Evolutionary conservation across 1,140 invertebrate species (phyloP).

Genomic region (Spodoptera litura): DNA sequence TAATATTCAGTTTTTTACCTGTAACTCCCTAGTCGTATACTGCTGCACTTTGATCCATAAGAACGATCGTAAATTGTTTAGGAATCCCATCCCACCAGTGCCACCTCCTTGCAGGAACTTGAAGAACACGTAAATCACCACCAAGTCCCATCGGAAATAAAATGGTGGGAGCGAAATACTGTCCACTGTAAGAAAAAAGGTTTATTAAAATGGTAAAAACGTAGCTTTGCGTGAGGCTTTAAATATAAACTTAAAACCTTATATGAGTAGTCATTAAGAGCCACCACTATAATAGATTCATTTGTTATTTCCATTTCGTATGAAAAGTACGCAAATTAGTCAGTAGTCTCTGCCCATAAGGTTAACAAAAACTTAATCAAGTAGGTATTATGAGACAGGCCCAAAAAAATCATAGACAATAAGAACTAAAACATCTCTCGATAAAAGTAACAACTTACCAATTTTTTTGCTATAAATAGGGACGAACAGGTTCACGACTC

Average conservation of each 20-base stretch:
- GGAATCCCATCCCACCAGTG: constrained; percentile 95
- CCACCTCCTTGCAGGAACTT: constrained; percentile 98
- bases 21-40: constrained; percentile 96
- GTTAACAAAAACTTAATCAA: neutral
- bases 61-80: constrained; percentile 96
- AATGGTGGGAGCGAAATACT: constrained; percentile 87
- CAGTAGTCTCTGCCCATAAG: too few relatives aligned
- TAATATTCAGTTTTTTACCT: constrained; percentile 86
- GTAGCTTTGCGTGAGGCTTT: too few relatives aligned
- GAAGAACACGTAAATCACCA: constrained; percentile 94
- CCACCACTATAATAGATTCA: too few relatives aligned
- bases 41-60: constrained; percentile 98
- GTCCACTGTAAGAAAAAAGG: constrained; percentile 88
- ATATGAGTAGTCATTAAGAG: too few relatives aligned
- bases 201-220: neutral
- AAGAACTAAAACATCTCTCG: neutral
- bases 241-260: too few relatives aligned
- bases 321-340: too few relatives aligned
- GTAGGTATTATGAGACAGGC: neutral
- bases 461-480: constrained; percentile 98
- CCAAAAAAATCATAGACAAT: neutral
- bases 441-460: constrained; percentile 74
- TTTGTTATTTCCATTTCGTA: too few relatives aligned
- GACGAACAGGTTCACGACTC: constrained; percentile 97
- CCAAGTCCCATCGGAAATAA: constrained; percentile 94